Evolutionary conservation across 2,113 vertebrate genomes (phyloP).

Genomic region (Python bivittatus): DNA sequence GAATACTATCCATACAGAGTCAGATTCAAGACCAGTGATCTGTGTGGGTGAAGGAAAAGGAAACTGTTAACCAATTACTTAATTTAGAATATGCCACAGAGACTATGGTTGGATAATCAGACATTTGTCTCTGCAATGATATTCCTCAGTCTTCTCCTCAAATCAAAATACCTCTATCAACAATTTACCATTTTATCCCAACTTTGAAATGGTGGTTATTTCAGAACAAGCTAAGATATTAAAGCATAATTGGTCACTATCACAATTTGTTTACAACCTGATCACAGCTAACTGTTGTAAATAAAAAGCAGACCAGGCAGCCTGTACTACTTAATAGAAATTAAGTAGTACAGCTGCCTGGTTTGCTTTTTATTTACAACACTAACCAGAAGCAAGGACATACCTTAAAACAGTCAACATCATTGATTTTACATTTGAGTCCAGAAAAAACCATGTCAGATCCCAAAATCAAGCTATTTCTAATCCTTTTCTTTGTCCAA

Average conservation of each 20-base stretch:
- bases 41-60: not conserved
- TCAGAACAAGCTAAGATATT: not conserved
- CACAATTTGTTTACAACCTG: not conserved
- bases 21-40: not conserved
- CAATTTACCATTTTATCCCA: not conserved
- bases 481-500: not conserved
- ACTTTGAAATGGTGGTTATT: not conserved
- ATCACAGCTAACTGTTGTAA: not conserved
- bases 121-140: not conserved
- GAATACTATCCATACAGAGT: not conserved
- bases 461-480: not conserved
- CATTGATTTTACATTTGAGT: not conserved
- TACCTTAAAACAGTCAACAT: not conserved
- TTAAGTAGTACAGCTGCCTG: not conserved
- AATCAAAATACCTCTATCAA: not conserved
- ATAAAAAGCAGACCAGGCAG: too few species aligned
- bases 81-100: not conserved
- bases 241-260: not conserved
- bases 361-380: not conserved
- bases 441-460: not conserved
- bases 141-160: not conserved
- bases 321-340: too few species aligned
- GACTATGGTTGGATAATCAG: not conserved
- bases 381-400: not conserved
- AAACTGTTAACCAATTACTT: not conserved